A percentile compares a stretch with the other conserved stretches of the same genome.
These are phyloP conservation scores for Watsonalla binaria DNA, from an alignment of 2,888 invertebrate genomes.

Conservation along the genomic window DNA sequence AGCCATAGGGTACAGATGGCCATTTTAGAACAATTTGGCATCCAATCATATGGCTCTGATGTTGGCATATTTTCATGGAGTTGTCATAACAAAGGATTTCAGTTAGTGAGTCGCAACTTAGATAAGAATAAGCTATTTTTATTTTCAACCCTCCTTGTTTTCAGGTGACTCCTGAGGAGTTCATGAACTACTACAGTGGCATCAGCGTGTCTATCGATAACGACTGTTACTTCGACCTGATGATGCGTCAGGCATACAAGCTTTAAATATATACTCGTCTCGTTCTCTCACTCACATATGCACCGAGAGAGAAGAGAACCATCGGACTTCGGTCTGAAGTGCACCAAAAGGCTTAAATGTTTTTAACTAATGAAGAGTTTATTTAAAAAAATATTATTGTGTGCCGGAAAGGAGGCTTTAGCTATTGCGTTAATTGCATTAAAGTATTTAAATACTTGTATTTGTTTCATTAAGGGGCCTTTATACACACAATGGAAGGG, in stretches of 20 bases:
- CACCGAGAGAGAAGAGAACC: slow-evolving; percentile 14
- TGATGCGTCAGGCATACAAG: slow-evolving; percentile 96
- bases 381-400: not conserved
- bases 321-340: slow-evolving; percentile 4
- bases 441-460: not conserved
- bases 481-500: no score
- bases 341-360: slow-evolving; percentile 11
- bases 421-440: not conserved
- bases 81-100: no score
- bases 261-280: slow-evolving; percentile 72
- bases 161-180: slow-evolving; percentile 95
- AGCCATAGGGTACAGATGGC: no score
- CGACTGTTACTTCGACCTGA: slow-evolving; percentile 95
- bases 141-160: no score
- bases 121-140: not conserved
- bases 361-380: not conserved
- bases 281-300: slow-evolving; percentile 14
- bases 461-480: not conserved
- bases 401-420: not conserved
- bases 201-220: slow-evolving; percentile 97
- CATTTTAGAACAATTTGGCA: no score
- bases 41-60: no score
- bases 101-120: no score
- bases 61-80: no score
- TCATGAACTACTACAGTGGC: slow-evolving; percentile 94